phyloP scores from a whole-genome alignment of 64 coral and sea anemone species.

The Platygyra sinensis region DNA sequence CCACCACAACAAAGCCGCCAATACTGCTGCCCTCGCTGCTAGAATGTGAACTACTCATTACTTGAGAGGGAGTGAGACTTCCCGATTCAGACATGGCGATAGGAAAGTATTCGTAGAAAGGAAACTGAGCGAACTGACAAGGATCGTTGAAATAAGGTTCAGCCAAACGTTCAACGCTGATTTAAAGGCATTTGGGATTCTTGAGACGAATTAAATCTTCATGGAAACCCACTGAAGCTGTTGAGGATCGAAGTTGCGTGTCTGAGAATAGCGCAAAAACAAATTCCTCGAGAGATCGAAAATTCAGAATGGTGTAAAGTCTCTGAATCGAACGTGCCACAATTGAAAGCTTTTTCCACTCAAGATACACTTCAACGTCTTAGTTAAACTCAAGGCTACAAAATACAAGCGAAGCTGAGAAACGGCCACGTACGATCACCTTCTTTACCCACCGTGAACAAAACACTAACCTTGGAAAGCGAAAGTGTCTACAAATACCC shows the following conservation, averaged over 20 bases:
- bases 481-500: conserved; percentile 5
- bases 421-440: background rate
- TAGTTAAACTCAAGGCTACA: background rate
- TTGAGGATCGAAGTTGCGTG: background rate
- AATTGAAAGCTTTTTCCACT: background rate
- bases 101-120: background rate
- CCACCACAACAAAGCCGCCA: conserved; percentile 5
- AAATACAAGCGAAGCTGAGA: background rate
- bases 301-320: too few species aligned
- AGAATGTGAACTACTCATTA: conserved; percentile 10
- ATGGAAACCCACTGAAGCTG: background rate
- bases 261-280: too few species aligned
- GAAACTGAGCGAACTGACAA: too few species aligned
- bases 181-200: background rate
- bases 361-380: background rate
- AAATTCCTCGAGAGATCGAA: too few species aligned
- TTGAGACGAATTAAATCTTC: background rate
- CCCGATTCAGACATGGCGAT: background rate
- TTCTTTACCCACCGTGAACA: background rate
- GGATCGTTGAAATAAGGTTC: background rate
- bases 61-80: background rate
- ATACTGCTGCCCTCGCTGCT: conserved; percentile 24
- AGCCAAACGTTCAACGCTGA: background rate
- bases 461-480: background rate
- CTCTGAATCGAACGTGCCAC: background rate